Base-by-base conservation (phyloP, 2,888 invertebrate species). In the Orthosia gothica region DNA sequence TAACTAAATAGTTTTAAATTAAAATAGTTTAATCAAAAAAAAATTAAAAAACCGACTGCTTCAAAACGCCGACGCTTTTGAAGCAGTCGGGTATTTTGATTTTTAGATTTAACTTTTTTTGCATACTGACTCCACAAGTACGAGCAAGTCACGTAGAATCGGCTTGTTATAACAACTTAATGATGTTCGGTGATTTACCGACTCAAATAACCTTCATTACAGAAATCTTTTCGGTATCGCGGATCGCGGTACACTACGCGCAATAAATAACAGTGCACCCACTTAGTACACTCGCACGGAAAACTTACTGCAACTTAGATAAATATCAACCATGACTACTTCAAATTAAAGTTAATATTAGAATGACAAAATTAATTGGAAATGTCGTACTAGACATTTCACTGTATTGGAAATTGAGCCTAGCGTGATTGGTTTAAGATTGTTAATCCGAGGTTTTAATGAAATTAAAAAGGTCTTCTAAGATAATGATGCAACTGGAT, bases 111-210 rank as follows among this genome's bases (percentile, higher is more conserved):
- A n/a, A n/a, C n/a, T n/a, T n/a, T n/a, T 74, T 76, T 76, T 54
- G 49, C n/a, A 1, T 23, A 76, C 55, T n/a, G 18, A 18, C 18
- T 40, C 23, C 12, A 62, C 52, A 79, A 63, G 71, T 50, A 59
- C 15, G 13, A 45, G 49, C 57, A 52, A 77, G 81, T 74, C 74
- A 82, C 83, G 80, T 82, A 58, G 77, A 78, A 87, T 84, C 84
- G 85, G 76, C 82, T 73, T 80, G 78, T 83, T 80, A 77, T 81
- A 87, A 89, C 85, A 83, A 86, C 79, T 82, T 88, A 87, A 86
- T 89, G 88, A 84, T 78, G 74, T 65, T 69, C 70, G 45, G 81
- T 88, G 88, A 89, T 90, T 87, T 89, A 88, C 84, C 23, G 77
- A 80, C 83, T 79, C 69, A 74, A 83, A 88, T 85, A 64, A 78